Evolutionary conservation across 2,113 vertebrate species (phyloP).

Genomic region (Anolis sagrei): DNA sequence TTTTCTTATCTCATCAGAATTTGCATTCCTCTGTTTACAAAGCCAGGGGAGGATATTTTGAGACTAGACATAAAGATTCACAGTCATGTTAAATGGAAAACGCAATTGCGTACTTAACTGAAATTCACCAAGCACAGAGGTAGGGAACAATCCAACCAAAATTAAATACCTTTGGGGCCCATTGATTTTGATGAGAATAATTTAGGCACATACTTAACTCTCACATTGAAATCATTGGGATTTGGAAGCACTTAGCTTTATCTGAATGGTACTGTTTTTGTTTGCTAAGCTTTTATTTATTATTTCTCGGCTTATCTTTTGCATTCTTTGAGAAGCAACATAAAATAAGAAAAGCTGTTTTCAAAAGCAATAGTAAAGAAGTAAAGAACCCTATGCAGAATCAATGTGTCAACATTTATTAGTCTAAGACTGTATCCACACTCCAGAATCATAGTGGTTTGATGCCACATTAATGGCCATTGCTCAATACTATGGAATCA

Average conservation of each 20-base stretch:
- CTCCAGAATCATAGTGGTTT: no score
- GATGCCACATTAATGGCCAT: no score
- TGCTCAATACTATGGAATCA: no score
- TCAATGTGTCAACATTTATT: background rate
- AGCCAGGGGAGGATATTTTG: background rate
- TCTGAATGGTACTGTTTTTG: background rate
- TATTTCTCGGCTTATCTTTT: background rate
- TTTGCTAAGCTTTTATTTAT: background rate
- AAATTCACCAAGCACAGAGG: background rate
- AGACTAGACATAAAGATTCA: constrained; percentile 1
- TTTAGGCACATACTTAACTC: background rate
- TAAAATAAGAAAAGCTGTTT: background rate
- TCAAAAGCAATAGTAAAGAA: background rate
- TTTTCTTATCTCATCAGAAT: background rate
- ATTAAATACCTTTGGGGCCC: background rate
- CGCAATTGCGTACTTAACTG: background rate
- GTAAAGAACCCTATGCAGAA: background rate
- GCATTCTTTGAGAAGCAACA: background rate
- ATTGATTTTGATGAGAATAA: background rate
- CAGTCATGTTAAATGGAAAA: background rate
- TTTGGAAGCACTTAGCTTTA: background rate
- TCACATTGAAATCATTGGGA: background rate
- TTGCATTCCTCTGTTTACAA: background rate
- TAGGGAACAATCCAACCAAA: background rate
- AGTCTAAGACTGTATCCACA: no score